These are phyloP conservation scores for Peromyscus californicus DNA, from an alignment of 2,113 vertebrate species.

Conservation along the genomic window DNA sequence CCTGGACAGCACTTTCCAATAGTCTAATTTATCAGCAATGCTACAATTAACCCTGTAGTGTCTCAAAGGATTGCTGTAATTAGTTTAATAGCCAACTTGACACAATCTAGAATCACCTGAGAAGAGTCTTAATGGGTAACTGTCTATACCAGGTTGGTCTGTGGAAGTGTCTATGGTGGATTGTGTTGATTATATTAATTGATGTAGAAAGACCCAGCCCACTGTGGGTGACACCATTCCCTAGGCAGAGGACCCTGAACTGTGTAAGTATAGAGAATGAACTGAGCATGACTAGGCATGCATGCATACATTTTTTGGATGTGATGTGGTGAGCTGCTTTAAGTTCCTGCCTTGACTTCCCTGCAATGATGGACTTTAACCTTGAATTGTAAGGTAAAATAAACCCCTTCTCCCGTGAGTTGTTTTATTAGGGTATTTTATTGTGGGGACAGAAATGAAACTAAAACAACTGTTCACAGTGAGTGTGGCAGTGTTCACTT, in stretches of 20 bases:
- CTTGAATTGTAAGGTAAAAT: background rate
- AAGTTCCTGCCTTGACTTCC: background rate
- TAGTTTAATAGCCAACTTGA: background rate
- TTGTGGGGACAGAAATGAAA: background rate
- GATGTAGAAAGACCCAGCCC: background rate
- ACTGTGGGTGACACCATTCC: too few relatives aligned
- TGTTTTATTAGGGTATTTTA: background rate
- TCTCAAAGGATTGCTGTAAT: background rate
- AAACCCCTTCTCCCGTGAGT: background rate
- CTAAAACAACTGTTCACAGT: background rate
- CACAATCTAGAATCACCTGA: background rate
- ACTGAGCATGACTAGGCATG: background rate
- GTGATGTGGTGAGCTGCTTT: background rate
- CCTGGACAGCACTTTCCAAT: background rate
- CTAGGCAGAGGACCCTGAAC: background rate
- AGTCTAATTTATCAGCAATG: slow-evolving; percentile 12
- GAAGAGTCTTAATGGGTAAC: background rate
- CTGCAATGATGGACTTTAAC: background rate
- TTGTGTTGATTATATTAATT: background rate
- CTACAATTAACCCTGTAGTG: background rate
- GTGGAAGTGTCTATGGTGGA: background rate
- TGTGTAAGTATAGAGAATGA: background rate
- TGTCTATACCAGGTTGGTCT: background rate
- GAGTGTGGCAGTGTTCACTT: background rate
- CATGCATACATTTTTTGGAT: background rate